These are phyloP conservation scores for Dysidea cf. avara DNA, from an alignment of 37 sponge, comb jelly and placozoan genomes.

Conservation along the genomic window DNA sequence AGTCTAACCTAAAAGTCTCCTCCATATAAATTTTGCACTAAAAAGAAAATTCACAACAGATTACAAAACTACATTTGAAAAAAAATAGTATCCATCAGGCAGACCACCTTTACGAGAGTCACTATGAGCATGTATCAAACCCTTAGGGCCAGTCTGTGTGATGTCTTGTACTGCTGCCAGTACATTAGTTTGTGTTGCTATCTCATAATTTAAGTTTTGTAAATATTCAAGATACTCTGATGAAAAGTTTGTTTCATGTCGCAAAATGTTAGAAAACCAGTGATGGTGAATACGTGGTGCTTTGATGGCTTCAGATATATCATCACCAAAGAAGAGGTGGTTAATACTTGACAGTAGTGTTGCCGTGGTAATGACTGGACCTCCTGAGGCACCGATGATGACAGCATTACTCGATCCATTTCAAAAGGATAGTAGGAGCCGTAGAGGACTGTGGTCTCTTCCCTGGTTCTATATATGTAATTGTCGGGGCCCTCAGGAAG, in stretches of 20 bases:
- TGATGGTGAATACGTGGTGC: constrained; percentile 73
- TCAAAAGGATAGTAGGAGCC: constrained; percentile 68
- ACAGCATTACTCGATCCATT: not conserved
- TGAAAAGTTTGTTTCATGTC: constrained; percentile 59
- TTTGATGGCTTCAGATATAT: constrained; percentile 51
- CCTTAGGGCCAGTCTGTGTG: no score
- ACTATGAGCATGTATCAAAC: constrained; percentile 6
- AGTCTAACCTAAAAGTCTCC: no score
- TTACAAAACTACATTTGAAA: no score
- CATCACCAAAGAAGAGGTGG: constrained; percentile 35
- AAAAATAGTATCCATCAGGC: constrained; percentile 29
- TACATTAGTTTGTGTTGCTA: not conserved
- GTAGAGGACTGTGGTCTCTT: constrained; percentile 90
- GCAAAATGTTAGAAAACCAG: constrained; percentile 61
- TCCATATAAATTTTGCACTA: no score
- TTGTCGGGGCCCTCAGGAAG: constrained; percentile 49
- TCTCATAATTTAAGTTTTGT: constrained; percentile 28
- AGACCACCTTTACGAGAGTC: constrained; percentile 46
- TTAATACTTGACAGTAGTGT: no score
- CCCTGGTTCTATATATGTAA: constrained; percentile 69
- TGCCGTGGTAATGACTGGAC: constrained; percentile 49
- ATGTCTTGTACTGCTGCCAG: constrained; percentile 71
- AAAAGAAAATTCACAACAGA: no score
- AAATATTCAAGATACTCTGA: constrained; percentile 19
- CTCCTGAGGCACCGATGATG: constrained; percentile 91